A percentile compares a stretch with the other conserved stretches of the same genome.
Conservation (phyloP, 2,888 invertebrate genomes). For the Rutpela maculata region DNA sequence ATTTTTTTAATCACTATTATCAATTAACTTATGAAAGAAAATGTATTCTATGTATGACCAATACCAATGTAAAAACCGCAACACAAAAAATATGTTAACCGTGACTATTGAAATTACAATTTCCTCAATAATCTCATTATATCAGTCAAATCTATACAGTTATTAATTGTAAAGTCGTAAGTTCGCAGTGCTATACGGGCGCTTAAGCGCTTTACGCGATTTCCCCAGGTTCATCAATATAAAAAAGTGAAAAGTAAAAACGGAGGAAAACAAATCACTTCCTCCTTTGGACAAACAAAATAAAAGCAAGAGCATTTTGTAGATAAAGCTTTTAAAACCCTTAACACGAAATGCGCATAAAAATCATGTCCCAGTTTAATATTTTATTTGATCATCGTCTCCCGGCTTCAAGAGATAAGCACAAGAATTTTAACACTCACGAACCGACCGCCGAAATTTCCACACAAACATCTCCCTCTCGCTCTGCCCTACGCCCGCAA, state of each 20-base stretch:
- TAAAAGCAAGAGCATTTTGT: slow-evolving; percentile 42
- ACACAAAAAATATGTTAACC: background rate
- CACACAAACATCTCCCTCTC: slow-evolving; percentile 38
- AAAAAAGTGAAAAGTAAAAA: slow-evolving; percentile 15
- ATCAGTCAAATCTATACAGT: background rate
- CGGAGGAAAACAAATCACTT: slow-evolving; percentile 56
- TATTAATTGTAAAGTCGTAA: background rate
- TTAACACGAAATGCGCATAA: slow-evolving; percentile 72
- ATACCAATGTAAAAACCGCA: background rate
- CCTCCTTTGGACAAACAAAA: slow-evolving; percentile 60
- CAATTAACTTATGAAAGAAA: no score
- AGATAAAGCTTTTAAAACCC: slow-evolving; percentile 68
- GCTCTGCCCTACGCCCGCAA: slow-evolving; percentile 21
- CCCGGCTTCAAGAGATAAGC: slow-evolving; percentile 69
- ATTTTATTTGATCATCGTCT: slow-evolving; percentile 73
- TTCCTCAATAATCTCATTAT: background rate
- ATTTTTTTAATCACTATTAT: no score
- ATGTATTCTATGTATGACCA: background rate
- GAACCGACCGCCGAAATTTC: slow-evolving; percentile 57
- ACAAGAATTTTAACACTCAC: slow-evolving; percentile 66
- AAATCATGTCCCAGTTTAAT: slow-evolving; percentile 73
- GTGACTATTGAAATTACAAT: background rate
- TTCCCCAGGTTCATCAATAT: slow-evolving; percentile 23
- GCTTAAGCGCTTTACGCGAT: background rate
- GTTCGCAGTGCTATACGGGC: background rate